A percentile compares a stretch with the other conserved stretches of the same genome.
phyloP scores from a whole-genome alignment of 2,797 vertebrate genomes.

The Alfaro cultratus region DNA sequence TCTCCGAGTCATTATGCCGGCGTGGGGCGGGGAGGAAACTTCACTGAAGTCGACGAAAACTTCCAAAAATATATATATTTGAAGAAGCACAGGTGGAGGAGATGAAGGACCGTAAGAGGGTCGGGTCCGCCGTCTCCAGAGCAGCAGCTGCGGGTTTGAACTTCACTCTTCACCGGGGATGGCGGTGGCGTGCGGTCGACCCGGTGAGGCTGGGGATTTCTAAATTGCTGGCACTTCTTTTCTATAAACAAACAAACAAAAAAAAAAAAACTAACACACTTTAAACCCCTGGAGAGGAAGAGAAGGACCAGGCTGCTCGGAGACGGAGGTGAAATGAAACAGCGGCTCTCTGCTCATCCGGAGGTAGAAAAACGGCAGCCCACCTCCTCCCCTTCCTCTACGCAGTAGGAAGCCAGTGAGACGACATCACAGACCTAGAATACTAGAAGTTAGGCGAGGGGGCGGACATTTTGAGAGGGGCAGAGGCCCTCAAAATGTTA shows the following conservation, averaged over 20 bases:
- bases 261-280: background rate
- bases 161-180: slow-evolving; percentile 42
- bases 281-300: background rate
- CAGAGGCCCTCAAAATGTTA: background rate
- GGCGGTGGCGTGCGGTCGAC: slow-evolving; percentile 14
- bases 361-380: slow-evolving; percentile 37
- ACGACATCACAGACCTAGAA: slow-evolving; percentile 27
- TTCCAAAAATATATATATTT: background rate
- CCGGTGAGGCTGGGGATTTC: slow-evolving; percentile 8
- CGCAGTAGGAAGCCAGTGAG: slow-evolving; percentile 66
- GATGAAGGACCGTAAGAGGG: background rate
- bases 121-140: slow-evolving; percentile 25
- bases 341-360: slow-evolving; percentile 47
- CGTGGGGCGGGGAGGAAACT: slow-evolving; percentile 27
- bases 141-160: slow-evolving; percentile 44
- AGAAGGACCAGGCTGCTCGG: slow-evolving; percentile 41
- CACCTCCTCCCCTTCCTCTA: slow-evolving; percentile 57
- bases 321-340: slow-evolving; percentile 57
- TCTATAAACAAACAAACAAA: background rate
- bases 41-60: slow-evolving; percentile 57
- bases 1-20: slow-evolving; percentile 79
- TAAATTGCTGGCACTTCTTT: slow-evolving; percentile 53
- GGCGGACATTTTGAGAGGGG: background rate
- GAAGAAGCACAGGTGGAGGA: background rate
- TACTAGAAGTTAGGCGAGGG: background rate